Conservation (phyloP, 2,113 vertebrate genomes). For the Cercocebus atys region DNA sequence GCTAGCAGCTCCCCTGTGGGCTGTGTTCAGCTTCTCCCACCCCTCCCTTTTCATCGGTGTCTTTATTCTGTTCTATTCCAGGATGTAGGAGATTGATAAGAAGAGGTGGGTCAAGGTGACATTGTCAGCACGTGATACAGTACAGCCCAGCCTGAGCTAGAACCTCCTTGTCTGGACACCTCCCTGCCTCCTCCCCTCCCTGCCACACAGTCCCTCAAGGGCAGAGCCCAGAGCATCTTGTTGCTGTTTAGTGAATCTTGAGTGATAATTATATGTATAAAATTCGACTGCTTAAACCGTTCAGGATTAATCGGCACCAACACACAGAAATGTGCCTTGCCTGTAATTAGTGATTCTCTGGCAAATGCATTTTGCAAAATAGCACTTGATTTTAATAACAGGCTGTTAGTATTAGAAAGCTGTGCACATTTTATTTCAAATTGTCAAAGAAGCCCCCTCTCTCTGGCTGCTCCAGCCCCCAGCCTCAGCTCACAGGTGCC, state of each 20-base stretch:
- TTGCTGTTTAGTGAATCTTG: conserved; percentile 73
- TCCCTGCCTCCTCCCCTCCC: background rate
- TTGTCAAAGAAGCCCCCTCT: conserved; percentile 62
- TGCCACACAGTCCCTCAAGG: background rate
- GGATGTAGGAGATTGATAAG: background rate
- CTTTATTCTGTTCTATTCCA: background rate
- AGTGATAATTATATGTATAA: conserved; percentile 81
- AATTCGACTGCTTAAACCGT: conserved; percentile 75
- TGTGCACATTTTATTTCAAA: conserved; percentile 67
- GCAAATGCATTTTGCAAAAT: conserved; percentile 79
- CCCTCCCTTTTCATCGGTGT: background rate
- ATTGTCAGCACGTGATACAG: background rate
- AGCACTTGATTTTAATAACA: conserved; percentile 83
- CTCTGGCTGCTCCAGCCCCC: background rate
- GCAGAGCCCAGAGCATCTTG: conserved; percentile 66
- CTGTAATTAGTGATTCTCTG: conserved; percentile 80
- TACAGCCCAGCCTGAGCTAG: background rate
- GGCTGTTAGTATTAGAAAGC: conserved; percentile 73
- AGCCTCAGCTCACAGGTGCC: background rate
- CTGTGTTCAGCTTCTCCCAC: background rate
- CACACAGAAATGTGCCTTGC: conserved; percentile 65
- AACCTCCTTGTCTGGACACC: background rate
- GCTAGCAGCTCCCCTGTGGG: background rate
- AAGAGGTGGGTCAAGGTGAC: background rate
- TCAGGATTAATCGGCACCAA: conserved; percentile 79